Evolutionary conservation across 2,797 vertebrate genomes (phyloP).

Genomic region (Cetoscarus ocellatus): DNA sequence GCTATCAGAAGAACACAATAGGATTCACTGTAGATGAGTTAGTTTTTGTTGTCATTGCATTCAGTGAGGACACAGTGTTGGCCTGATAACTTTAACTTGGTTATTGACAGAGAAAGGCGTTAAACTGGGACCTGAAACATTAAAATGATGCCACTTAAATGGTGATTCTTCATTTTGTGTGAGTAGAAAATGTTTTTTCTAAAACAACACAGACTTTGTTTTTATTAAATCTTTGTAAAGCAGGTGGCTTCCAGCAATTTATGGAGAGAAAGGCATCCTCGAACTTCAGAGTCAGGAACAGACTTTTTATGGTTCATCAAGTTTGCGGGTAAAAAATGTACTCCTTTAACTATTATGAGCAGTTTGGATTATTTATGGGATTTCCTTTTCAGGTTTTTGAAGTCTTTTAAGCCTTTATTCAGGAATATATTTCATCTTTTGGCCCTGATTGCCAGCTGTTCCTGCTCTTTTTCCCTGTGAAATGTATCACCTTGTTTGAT

Average conservation of each 20-base stretch:
- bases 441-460: slow-evolving; percentile 46
- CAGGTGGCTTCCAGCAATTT: background rate
- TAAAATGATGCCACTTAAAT: no score
- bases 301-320: background rate
- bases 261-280: background rate
- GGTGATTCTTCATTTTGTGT: no score
- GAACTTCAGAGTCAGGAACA: background rate
- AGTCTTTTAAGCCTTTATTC: background rate
- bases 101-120: no score
- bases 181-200: no score
- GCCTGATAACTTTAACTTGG: no score
- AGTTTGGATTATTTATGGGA: background rate
- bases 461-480: slow-evolving; percentile 21
- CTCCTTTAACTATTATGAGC: background rate
- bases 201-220: no score
- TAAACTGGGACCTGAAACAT: no score
- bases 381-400: slow-evolving; percentile 1
- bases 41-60: no score
- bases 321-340: background rate
- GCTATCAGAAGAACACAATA: no score
- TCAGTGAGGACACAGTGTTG: no score
- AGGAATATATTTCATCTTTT: slow-evolving; percentile 8
- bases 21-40: no score
- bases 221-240: no score
- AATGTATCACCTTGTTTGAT: slow-evolving; percentile 48